These are phyloP conservation scores for Cecropterus lyciades DNA, from an alignment of 1,140 invertebrate genomes.

Conservation along the genomic window DNA sequence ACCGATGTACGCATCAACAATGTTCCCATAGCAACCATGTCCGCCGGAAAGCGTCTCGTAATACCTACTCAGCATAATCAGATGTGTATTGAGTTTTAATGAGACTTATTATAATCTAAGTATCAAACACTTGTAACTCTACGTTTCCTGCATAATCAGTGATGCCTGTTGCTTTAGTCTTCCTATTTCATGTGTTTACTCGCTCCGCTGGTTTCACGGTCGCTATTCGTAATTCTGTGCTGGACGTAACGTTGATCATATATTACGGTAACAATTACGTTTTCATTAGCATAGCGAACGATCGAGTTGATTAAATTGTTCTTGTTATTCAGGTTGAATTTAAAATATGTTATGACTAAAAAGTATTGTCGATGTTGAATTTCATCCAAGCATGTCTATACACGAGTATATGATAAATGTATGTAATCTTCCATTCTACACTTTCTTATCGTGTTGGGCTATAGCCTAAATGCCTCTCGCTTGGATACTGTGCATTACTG, in stretches of 20 bases:
- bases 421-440: too few species aligned
- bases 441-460: too few species aligned
- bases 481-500: too few species aligned
- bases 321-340: too few species aligned
- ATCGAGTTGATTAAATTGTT: too few species aligned
- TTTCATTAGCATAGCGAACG: too few species aligned
- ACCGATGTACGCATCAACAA: conserved; percentile 40
- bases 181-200: conserved; percentile 58
- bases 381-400: too few species aligned
- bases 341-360: too few species aligned
- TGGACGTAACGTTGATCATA: conserved; percentile 8
- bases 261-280: conserved; percentile 7
- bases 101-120: conserved; percentile 59
- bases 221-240: conserved; percentile 14
- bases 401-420: too few species aligned
- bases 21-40: conserved; percentile 59
- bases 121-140: conserved; percentile 53
- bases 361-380: too few species aligned
- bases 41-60: conserved; percentile 65
- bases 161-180: conserved; percentile 49
- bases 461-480: too few species aligned
- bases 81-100: conserved; percentile 67
- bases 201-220: conserved; percentile 48
- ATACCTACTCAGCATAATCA: conserved; percentile 55
- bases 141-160: conserved; percentile 66